Evolutionary conservation across 2,888 invertebrate genomes (phyloP), one percentile per base, ranked within the genome.

Genomic region (Thelaira solivaga): DNA sequence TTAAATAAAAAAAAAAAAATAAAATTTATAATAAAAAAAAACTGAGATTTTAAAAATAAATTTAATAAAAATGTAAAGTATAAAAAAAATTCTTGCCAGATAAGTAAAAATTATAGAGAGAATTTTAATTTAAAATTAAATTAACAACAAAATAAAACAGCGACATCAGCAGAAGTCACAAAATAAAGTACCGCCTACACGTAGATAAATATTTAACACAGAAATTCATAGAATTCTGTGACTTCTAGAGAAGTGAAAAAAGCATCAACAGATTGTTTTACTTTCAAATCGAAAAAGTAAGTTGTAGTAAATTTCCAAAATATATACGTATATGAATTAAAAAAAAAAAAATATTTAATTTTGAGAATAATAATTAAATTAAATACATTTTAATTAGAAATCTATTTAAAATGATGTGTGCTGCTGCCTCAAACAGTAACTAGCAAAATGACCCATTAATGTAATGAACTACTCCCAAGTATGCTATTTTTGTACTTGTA

Each of bases 141-240:
- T 4, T 1, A 39, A 36, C n/a, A 36, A 13, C 3, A 4, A 39
- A 26, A 26, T 6, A 13, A 39, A 39, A 13, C 11, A 16, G n/a
- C 13, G 26, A 26, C 26, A 26, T 26, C 26, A 26, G 6, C 1
- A 59, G 29, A 59, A 39, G 36, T 36, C 10, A 26, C 10, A 47
- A 68, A 24, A 31, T 18, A 22, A 7, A 10, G 39, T 39, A n/a
- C n/a, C n/a, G n/a, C n/a, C n/a, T n/a, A n/a, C n/a, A n/a, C n/a
- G n/a, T n/a, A 43, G 49, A 36, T 49, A 11, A 31, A 6, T 11
- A 43, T 36, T 51, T 24, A 13, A 24, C 59, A 36, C 26, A 36
- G 20, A 67, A 36, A 11, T 29, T 53, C 11, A 51, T 67, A 59
- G 65, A 65, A 47, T 57, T 55, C 16, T 43, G 36, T 1, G 16